Conservation (phyloP, 2,797 vertebrate genomes). For the Loris lydekkerianus region DNA sequence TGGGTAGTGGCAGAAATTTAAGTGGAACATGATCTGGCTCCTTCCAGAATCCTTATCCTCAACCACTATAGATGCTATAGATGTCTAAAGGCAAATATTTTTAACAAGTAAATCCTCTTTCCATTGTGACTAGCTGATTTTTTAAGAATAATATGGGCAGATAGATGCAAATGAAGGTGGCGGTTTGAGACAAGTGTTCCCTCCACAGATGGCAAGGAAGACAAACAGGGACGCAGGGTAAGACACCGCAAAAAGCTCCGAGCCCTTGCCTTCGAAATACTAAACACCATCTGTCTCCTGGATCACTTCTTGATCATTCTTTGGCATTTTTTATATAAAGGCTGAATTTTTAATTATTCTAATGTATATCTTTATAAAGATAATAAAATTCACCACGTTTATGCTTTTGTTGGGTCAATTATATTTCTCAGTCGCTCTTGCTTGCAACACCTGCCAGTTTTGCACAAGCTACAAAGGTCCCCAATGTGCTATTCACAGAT, state of each 20-base stretch:
- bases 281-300: constrained; percentile 30
- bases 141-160: neutral
- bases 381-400: neutral
- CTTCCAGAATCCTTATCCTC: neutral
- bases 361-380: neutral
- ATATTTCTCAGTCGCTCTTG: constrained; percentile 51
- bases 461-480: constrained; percentile 52
- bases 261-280: neutral
- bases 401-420: constrained; percentile 39
- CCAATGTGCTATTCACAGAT: constrained; percentile 64
- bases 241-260: neutral
- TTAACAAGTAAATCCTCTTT: neutral
- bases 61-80: neutral
- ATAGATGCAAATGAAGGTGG: neutral
- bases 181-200: neutral
- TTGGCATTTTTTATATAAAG: neutral
- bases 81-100: constrained; percentile 5
- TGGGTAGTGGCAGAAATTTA: rapidly evolving
- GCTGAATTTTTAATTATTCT: neutral
- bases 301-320: neutral
- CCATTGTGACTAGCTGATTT: neutral
- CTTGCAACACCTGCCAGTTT: constrained; percentile 56
- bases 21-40: neutral
- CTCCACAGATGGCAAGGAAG: neutral
- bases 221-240: neutral